Evolutionary conservation across 2,797 vertebrate species (phyloP), one percentile per base, ranked within the genome.

Genomic region (Peromyscus eremicus): DNA sequence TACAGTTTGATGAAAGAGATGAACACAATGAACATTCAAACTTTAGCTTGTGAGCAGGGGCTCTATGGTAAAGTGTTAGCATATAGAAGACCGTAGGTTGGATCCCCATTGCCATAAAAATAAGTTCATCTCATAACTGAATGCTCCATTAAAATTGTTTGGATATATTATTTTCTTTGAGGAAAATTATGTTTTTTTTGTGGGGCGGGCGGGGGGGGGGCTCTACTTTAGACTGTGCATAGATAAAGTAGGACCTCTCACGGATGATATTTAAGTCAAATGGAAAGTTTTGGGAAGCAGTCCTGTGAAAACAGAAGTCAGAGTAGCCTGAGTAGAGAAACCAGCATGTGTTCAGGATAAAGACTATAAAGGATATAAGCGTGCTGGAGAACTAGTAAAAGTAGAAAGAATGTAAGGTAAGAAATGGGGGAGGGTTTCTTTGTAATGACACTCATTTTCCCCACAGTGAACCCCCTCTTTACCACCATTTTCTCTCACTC

Each of bases 401-500:
- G 0, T 34, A 6, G 9, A 64, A 75, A 60, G 43, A 60, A 80
- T 62, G 2, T 27, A 8, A 81, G 43, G 17, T 70, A 9, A 27
- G 10, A 88, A 89, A 85, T 57, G 7, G 12, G 11, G 21, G 32
- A 66, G 4, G 1, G 1, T 14, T 34, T 68, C 23, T 92, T 82
- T 73, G 19, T 13, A 71, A 37, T 13, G 2, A 32, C 21, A 14
- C 68, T 49, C 4, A 34, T 43, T 79, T 77, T 7, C 6, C 0
- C 7, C 43, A 34, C 11, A 17, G 34, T 46, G 43, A 92, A 11
- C 9, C 9, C 6, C 2, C 0, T 2, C 2, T 21, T 11, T 70
- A 23, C 19, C 2, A 27, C 19, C 2, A 5, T 32, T 55, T 2
- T 68, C 27, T 13, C 6, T 11, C 32, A 37, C 10, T 9, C 0